Conservation (phyloP, 2,113 vertebrate species). For the Bambusicola thoracicus region DNA sequence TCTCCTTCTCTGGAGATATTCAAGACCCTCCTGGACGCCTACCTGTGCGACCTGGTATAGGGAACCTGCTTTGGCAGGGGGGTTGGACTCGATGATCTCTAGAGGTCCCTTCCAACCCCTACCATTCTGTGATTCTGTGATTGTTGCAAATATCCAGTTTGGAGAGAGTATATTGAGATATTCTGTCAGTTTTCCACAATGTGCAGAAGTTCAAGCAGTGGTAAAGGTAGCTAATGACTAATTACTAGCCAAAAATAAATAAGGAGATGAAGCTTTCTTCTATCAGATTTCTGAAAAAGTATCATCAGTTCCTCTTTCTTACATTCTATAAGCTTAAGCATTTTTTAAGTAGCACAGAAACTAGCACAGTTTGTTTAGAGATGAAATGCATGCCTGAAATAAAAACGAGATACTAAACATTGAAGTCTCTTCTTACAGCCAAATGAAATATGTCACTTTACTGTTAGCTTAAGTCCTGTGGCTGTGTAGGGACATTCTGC, state of each 20-base stretch:
- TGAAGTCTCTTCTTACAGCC: background rate
- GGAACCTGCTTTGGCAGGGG: too few species aligned
- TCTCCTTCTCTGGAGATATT: too few species aligned
- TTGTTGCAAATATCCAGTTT: background rate
- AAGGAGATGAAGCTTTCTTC: background rate
- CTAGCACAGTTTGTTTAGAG: background rate
- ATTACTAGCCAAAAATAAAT: background rate
- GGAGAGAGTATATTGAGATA: background rate
- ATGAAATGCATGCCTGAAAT: background rate
- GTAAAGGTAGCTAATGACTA: background rate
- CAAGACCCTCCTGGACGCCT: too few species aligned
- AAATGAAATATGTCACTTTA: background rate
- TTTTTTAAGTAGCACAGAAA: background rate
- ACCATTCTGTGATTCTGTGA: too few species aligned
- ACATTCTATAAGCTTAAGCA: background rate
- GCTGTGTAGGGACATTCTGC: background rate
- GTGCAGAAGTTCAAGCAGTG: background rate
- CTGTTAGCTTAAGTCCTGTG: background rate
- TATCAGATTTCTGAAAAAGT: background rate
- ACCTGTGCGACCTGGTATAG: too few species aligned
- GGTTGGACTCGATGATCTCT: too few species aligned
- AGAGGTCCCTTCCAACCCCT: too few species aligned
- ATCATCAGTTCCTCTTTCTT: background rate
- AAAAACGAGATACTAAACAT: background rate
- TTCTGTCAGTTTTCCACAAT: background rate